phyloP scores from a whole-genome alignment of 2,888 invertebrate species.

The Odontocerum albicorne region DNA sequence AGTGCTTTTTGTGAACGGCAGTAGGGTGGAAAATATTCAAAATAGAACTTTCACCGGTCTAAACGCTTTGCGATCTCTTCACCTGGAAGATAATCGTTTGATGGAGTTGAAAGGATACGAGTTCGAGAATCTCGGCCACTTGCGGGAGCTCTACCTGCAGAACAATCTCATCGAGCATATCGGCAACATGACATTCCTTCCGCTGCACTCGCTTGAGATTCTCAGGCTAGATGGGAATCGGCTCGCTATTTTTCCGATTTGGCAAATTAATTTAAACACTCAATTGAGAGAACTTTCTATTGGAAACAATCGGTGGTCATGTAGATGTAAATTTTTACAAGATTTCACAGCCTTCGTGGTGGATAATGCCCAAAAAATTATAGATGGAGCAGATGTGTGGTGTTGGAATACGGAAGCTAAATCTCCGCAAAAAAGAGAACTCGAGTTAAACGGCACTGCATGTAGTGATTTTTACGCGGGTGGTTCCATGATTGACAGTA shows the following conservation, averaged over 20 bases:
- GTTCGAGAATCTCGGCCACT: constrained; percentile 76
- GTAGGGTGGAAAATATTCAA: constrained; percentile 80
- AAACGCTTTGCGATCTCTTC: constrained; percentile 74
- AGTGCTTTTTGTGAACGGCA: constrained; percentile 82
- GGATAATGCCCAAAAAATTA: constrained; percentile 77
- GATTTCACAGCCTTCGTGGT: constrained; percentile 81
- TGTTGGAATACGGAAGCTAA: constrained; percentile 77
- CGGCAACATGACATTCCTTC: constrained; percentile 76
- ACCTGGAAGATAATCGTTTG: constrained; percentile 84
- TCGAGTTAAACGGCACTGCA: constrained; percentile 82
- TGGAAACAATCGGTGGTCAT: constrained; percentile 86
- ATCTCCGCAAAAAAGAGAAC: constrained; percentile 74
- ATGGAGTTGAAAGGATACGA: constrained; percentile 79
- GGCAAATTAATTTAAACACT: constrained; percentile 70
- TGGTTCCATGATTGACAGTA: constrained; percentile 79
- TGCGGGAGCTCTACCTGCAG: constrained; percentile 83
- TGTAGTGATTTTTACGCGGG: constrained; percentile 87
- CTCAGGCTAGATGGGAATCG: constrained; percentile 84
- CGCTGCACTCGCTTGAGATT: constrained; percentile 75
- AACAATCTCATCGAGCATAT: constrained; percentile 81
- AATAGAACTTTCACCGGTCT: constrained; percentile 90
- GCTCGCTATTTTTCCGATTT: constrained; percentile 76
- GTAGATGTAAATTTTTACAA: constrained; percentile 86
- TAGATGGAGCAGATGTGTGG: constrained; percentile 78
- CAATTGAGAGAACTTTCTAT: constrained; percentile 75